phyloP scores from a whole-genome alignment of 2,797 vertebrate species.

The Tiaroga cobitis region DNA sequence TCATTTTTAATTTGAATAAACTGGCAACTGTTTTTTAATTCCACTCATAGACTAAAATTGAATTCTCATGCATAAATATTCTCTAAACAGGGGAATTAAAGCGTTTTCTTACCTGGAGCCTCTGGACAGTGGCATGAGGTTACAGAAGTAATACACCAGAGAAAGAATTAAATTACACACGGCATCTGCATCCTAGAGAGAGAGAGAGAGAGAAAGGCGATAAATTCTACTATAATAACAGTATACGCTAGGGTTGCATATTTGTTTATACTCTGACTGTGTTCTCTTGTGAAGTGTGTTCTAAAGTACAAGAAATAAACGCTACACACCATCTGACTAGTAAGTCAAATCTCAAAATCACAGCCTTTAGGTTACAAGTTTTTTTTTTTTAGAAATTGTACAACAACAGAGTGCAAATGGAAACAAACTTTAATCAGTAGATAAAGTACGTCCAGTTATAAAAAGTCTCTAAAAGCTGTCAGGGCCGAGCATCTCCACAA shows the following conservation, averaged over 20 bases:
- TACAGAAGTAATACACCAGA: conserved; percentile 98
- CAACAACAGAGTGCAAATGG: no score
- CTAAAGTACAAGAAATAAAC: not conserved
- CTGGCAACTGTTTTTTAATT: not conserved
- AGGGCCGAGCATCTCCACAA: no score
- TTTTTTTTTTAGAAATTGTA: no score
- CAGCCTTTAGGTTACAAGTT: no score
- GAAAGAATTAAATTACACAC: conserved; percentile 96
- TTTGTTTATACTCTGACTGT: not conserved
- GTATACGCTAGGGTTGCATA: not conserved
- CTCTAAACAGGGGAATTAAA: not conserved
- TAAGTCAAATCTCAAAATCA: no score
- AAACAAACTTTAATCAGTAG: no score
- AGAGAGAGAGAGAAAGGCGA: not conserved
- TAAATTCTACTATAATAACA: not conserved
- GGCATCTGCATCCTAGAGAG: conserved; percentile 89
- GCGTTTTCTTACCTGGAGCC: conserved; percentile 81
- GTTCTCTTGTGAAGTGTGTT: not conserved
- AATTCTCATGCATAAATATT: not conserved
- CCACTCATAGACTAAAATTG: not conserved
- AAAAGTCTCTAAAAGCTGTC: no score
- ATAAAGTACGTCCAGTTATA: no score
- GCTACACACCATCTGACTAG: no score
- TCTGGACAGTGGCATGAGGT: conserved; percentile 97
- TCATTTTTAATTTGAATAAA: not conserved